Evolutionary conservation across 2,113 vertebrate genomes (phyloP).

Genomic region (Melanerpes formicivorus): DNA sequence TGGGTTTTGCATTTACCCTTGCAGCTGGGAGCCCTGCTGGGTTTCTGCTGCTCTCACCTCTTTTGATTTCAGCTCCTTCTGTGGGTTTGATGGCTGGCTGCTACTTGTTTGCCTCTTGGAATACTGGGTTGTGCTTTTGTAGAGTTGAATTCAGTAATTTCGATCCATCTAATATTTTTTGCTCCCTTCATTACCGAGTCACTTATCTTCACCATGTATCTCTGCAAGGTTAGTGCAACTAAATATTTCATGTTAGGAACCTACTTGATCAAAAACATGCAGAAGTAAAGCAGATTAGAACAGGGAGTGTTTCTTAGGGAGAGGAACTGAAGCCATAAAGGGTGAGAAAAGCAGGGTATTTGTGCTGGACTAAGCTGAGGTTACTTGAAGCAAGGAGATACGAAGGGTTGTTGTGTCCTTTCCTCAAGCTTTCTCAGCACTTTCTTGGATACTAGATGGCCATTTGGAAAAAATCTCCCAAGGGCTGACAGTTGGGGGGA

Average conservation of each 20-base stretch:
- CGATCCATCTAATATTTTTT: neutral
- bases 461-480: neutral
- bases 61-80: constrained; percentile 28
- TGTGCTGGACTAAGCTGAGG: neutral
- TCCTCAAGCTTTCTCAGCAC: neutral
- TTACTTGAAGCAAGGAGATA: neutral
- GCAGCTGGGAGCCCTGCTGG: constrained; percentile 25
- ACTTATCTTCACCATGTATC: neutral
- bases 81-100: constrained; percentile 17
- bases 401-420: neutral
- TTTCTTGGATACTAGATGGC: neutral
- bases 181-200: neutral
- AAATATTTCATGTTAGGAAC: neutral
- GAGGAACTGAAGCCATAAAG: neutral
- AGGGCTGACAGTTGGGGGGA: neutral
- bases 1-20: neutral
- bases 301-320: neutral
- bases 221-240: constrained; percentile 4
- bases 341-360: neutral
- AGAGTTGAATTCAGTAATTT: neutral
- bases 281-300: neutral
- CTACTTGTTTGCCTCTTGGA: constrained; percentile 14
- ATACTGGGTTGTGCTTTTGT: neutral
- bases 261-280: neutral
- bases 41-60: constrained; percentile 52